These are phyloP conservation scores for Ceriagrion tenellum DNA, from an alignment of 2,888 invertebrate genomes.

Conservation along the genomic window DNA sequence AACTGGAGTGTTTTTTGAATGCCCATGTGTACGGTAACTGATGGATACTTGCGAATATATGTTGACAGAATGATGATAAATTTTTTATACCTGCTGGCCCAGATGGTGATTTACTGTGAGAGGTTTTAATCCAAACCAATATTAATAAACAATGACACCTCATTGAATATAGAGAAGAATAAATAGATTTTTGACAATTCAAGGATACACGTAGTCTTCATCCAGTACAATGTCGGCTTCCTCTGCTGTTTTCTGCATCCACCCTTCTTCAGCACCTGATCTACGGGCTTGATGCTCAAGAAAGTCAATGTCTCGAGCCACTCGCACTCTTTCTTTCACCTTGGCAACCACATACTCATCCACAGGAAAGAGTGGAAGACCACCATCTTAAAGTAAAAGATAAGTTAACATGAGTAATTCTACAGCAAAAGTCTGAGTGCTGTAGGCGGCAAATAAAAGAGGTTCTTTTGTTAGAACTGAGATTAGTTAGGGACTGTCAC, in stretches of 20 bases:
- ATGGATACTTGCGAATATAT: no score
- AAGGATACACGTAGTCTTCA: constrained; percentile 80
- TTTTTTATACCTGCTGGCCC: no score
- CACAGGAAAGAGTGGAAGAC: constrained; percentile 91
- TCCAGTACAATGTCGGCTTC: constrained; percentile 96
- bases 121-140: no score
- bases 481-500: no score
- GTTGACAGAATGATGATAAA: no score
- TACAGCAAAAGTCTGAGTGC: constrained; percentile 4
- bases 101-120: no score
- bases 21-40: no score
- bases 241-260: constrained; percentile 91
- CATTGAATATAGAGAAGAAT: no score
- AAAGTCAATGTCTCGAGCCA: constrained; percentile 90
- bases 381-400: constrained; percentile 79
- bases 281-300: constrained; percentile 84
- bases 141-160: no score
- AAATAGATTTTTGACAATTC: not conserved
- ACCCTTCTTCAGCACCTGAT: constrained; percentile 86
- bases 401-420: constrained; percentile 66
- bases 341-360: constrained; percentile 82
- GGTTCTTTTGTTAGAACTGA: no score
- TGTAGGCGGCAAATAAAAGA: no score
- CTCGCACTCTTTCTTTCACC: constrained; percentile 85
- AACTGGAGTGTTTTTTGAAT: no score